Conservation (phyloP, 2,113 vertebrate species). For the Gymnorhina tibicen region DNA sequence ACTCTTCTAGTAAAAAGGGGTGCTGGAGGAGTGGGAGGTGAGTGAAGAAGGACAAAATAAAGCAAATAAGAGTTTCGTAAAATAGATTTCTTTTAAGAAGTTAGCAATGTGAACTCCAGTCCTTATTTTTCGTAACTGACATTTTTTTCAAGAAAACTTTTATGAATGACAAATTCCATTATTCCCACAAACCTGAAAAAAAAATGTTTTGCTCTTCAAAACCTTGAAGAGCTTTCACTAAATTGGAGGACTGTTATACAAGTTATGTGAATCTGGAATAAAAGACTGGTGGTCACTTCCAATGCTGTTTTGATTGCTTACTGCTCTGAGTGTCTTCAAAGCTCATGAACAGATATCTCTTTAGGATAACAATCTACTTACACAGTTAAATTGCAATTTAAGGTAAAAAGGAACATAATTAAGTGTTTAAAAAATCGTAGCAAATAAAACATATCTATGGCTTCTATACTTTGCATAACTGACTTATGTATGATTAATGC, state of each 20-base stretch:
- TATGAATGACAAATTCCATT: not conserved
- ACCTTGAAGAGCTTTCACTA: not conserved
- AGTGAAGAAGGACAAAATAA: not conserved
- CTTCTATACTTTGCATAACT: not conserved
- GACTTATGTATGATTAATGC: not conserved
- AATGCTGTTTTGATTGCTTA: not conserved
- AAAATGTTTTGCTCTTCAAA: not conserved
- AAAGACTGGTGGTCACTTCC: not conserved
- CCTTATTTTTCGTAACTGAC: not conserved
- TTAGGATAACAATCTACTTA: not conserved
- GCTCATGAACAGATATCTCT: not conserved
- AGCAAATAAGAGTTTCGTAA: not conserved
- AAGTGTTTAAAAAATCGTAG: not conserved
- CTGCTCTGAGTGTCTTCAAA: not conserved
- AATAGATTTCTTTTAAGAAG: not conserved
- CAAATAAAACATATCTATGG: not conserved
- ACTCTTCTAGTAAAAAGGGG: not conserved
- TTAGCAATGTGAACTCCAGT: not conserved
- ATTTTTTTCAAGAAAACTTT: not conserved
- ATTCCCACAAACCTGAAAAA: not conserved
- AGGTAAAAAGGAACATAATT: not conserved
- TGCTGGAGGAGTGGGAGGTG: not conserved
- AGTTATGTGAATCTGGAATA: not conserved
- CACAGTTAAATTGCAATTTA: not conserved
- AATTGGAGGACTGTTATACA: rapidly evolving